Conservation (phyloP, 2,113 vertebrate genomes). For the Struthio camelus region DNA sequence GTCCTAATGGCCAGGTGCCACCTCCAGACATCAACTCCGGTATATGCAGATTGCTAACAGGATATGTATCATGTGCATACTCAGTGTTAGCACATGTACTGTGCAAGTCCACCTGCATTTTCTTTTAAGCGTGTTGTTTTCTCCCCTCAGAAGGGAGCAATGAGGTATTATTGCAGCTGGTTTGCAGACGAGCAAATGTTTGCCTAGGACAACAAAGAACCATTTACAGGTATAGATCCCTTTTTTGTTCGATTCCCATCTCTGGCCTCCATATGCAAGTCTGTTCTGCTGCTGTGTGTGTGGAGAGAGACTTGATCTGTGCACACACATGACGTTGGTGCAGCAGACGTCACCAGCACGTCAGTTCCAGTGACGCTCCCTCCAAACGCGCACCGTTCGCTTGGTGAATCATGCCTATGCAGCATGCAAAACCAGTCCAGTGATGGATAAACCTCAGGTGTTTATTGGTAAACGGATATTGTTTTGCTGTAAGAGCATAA, state of each 20-base stretch:
- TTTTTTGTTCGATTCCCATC: accelerated
- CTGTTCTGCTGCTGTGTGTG: background rate
- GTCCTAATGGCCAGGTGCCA: background rate
- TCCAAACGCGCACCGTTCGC: background rate
- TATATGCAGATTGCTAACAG: background rate
- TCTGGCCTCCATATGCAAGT: background rate
- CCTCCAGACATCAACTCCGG: background rate
- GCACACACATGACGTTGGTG: background rate
- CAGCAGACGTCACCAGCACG: conserved; percentile 25
- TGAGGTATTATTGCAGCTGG: accelerated
- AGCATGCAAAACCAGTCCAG: background rate
- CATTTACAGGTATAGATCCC: background rate
- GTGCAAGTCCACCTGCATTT: background rate
- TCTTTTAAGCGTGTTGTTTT: background rate
- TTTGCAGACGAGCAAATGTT: background rate
- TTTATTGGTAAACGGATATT: conserved; percentile 42
- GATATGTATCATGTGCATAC: accelerated
- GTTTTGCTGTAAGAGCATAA: background rate
- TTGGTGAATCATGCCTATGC: conserved; percentile 31
- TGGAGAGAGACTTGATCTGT: background rate
- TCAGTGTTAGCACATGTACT: accelerated
- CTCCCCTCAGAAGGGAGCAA: background rate
- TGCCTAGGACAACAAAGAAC: background rate
- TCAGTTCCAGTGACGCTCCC: conserved; percentile 17
- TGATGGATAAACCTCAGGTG: background rate